Base-by-base conservation (phyloP, 2,797 vertebrate species). In the Pristis pectinata region DNA sequence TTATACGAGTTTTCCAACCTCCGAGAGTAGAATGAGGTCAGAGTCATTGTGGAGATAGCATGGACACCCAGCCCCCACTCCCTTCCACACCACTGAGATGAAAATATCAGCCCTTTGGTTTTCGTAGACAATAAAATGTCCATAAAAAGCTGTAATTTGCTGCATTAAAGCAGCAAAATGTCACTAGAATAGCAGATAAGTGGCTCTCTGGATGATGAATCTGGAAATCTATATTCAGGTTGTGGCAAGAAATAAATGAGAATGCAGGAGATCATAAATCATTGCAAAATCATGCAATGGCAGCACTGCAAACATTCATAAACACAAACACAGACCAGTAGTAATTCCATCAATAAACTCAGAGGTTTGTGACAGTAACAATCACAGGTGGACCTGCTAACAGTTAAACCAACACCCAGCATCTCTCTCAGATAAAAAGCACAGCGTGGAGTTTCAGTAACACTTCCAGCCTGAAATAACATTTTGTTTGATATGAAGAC, bases 331-430 rank as follows among this genome's bases (percentile, higher is more conserved):
- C 17, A 64, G 82, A 61, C 87, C 59, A 2, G 61, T 3, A 41
- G 87, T 67, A 64, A 91, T 27, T 91, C 87, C 87, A 91, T 91
- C 87, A 67, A 91, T 91, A 91, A 91, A 67, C 19, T 10, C 22
- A 59, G n/a, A 91, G 19, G 61, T 8, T 22, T 22, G 3, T 91
- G 59, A 91, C 87, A 67, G 87, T 87, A 67, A 24, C 87, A 91
- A 67, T 67, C 87, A 91, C 87, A 37, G 61, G 9, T 91, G n/a
- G 19, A 37, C n/a, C 19, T 9, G 22, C 87, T 67, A 41, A 91
- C 87, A 10, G 19, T 67, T 2, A n/a, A 6, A 59, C 85, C 5
- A 61, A 34, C 85, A 89, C 59, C 59, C 59, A 24, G 17, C 67
- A 67, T 64, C 30, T 37, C n/a, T 13, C n/a, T 5, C 56, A 91